These are phyloP conservation scores for Scaeva pyrastri DNA, from an alignment of 2,888 invertebrate genomes.

Conservation along the genomic window DNA sequence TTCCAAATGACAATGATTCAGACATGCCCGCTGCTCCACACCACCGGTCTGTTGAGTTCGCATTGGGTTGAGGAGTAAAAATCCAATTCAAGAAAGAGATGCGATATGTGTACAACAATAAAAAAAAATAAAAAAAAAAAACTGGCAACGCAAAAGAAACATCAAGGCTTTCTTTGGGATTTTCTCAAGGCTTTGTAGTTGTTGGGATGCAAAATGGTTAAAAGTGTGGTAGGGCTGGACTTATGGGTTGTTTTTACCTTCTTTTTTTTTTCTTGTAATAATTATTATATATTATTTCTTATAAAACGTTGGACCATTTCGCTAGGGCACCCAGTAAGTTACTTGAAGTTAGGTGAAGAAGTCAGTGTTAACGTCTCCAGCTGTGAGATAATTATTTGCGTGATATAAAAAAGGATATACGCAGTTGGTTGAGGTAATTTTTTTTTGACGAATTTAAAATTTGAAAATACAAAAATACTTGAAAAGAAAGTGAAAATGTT, in stretches of 20 bases:
- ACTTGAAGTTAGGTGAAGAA: slow-evolving; percentile 54
- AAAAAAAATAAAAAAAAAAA: background rate
- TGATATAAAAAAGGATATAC: slow-evolving; percentile 61
- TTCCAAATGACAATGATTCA: slow-evolving; percentile 54
- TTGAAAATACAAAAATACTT: background rate
- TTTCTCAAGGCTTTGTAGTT: slow-evolving; percentile 63
- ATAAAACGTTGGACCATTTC: slow-evolving; percentile 80
- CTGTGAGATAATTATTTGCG: slow-evolving; percentile 48
- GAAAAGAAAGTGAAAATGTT: background rate
- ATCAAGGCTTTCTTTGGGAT: slow-evolving; percentile 70
- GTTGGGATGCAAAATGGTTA: slow-evolving; percentile 27
- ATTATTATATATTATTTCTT: slow-evolving; percentile 77
- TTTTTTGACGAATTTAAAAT: background rate
- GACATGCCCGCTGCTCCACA: background rate
- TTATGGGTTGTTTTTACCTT: slow-evolving; percentile 8
- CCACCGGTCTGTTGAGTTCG: background rate
- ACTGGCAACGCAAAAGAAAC: slow-evolving; percentile 9
- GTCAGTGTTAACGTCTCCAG: slow-evolving; percentile 46
- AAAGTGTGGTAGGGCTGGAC: slow-evolving; percentile 58
- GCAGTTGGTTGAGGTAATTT: slow-evolving; percentile 58
- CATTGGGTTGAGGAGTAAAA: slow-evolving; percentile 18
- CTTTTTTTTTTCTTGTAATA: background rate
- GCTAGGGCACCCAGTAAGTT: slow-evolving; percentile 79
- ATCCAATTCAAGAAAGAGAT: slow-evolving; percentile 26
- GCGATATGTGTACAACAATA: background rate